Conservation (phyloP, 2,888 invertebrate genomes). For the Salticus scenicus region DNA sequence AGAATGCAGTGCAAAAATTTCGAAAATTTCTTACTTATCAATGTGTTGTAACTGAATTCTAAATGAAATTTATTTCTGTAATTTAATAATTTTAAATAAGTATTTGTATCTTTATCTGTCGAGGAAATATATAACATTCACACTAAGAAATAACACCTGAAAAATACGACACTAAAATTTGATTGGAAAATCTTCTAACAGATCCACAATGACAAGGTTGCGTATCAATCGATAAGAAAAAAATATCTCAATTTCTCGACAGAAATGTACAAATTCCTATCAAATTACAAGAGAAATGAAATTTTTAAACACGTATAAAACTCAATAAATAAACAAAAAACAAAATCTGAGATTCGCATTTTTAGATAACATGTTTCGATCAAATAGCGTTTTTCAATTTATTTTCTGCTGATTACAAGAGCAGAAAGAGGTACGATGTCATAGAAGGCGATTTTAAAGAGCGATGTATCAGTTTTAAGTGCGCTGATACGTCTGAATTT, state of each 20-base stretch:
- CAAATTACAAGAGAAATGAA: neutral
- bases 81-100: neutral
- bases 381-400: neutral
- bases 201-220: no score
- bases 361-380: neutral
- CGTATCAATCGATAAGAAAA: no score
- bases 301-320: neutral
- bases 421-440: neutral
- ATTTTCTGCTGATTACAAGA: neutral
- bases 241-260: neutral
- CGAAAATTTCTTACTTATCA: no score
- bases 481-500: no score
- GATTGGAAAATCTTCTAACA: neutral
- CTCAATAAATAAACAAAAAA: neutral
- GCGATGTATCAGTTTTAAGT: no score
- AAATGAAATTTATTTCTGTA: neutral
- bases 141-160: no score
- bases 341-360: neutral
- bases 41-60: neutral
- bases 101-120: neutral
- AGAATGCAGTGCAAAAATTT: no score
- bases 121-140: neutral
- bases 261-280: neutral
- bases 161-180: neutral
- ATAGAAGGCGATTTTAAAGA: no score